Base-by-base conservation (phyloP, 2,797 vertebrate genomes). In the Mormyrops boulengeri region DNA sequence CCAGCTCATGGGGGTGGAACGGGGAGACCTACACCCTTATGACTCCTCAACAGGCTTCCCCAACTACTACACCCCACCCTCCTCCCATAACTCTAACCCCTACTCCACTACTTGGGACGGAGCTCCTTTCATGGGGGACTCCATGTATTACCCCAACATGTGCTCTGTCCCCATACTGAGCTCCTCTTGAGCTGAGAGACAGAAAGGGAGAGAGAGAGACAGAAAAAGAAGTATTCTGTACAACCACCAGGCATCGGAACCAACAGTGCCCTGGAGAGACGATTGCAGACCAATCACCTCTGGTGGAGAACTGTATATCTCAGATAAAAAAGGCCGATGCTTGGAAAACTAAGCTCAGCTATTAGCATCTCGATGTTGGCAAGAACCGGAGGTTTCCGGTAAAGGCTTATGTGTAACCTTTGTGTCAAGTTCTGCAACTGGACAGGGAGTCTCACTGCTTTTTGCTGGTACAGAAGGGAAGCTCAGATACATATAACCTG, bases 121-220 rank as follows among this genome's bases (percentile, higher is more conserved):
- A 89, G 94, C 96, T 2, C 93, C 97, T 22, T 94, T 96, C 89
- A 92, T 94, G 0, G 94, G 95, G 91, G 96, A 97, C 91, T 94
- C 96, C 89, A 12, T 91, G 92, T 97, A 97, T 90, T 97, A 97
- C 93, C 95, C 96, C 92, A 96, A 96, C 88, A 95, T 97, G 93
- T 97, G 97, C 91, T 95, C 97, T 14, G 91, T 96, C 89, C 97
- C 97, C 92, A 96, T 97, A 91, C 96, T 97, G 95, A 97, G 97
- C 94, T 97, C 97, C 0, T 97, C 97, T 66, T 97, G 95, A 96
- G 85, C 88, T 19, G 38, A 50, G 52, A 19, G 53, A 47, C 80
- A 77, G 22, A 57, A 26, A 89, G 47, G 69, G 53, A 66, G n/a
- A 53, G 49, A 38, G 77, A 26, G 84, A n/a, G 50, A 47, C 5